Evolutionary conservation across 1,140 invertebrate genomes (phyloP), one percentile per base, ranked within the genome.

Genomic region (Musca vetustissima): DNA sequence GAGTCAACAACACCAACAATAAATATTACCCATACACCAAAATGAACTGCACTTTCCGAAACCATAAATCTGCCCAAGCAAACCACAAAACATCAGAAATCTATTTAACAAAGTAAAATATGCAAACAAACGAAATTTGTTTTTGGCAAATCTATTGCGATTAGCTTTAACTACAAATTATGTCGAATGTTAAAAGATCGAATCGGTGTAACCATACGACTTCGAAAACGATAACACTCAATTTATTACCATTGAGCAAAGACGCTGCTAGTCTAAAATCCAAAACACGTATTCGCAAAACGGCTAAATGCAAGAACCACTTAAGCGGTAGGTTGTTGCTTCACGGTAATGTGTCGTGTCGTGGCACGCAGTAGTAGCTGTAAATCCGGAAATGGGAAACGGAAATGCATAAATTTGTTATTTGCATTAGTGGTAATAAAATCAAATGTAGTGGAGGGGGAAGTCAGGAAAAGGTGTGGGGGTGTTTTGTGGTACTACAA

Each of bases 371-470:
- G 4, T 48, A 25, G 52, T 28, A 48, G 64, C 43, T 28, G 48
- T 24, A 66, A 66, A 66, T 32, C 24, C 52, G 64, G 52, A 66
- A 53, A 66, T 11, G 48, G 64, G 49, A 66, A 50, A 48, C 25
- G 64, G 64, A 66, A 53, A 14, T 66, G 64, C 64, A 66, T 66
- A 52, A 66, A 66, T 66, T 66, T 66, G 64, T 66, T 66, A 66
- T 66, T 52, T 32, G 48, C 64, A 66, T 66, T 66, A 66, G 52
- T 66, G 36, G 61, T 22, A 43, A 64, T 21, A 32, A 52, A 66
- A 53, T 32, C 49, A 53, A 66, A 0, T 15, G 21, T 48, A n/a
- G n/a, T 65, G 50, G 22, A 49, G 47, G 28, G 22, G 48, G 47
- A 50, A 65, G n/a, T n/a, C n/a, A 65, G 48, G 24, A 24, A 19